These are phyloP conservation scores for Pegea sp. DNA, from an alignment of 23 tunicate species.

Conservation along the genomic window DNA sequence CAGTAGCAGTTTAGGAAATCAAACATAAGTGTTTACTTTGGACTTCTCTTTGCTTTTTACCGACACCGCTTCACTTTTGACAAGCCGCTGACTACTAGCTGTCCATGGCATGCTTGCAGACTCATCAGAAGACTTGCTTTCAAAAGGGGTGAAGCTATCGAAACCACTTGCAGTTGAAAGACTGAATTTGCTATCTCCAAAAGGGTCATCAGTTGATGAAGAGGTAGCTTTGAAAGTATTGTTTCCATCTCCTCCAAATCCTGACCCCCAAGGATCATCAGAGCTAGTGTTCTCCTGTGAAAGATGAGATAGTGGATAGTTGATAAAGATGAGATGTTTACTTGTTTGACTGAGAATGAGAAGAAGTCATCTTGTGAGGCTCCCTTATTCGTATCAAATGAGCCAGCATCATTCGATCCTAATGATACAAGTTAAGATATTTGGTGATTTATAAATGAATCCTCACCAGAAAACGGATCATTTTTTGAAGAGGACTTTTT, in stretches of 20 bases:
- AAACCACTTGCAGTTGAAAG: too few relatives aligned
- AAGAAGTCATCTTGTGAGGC: slow-evolving; percentile 5
- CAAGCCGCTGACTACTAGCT: too few relatives aligned
- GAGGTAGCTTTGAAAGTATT: neutral
- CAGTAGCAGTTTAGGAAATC: too few relatives aligned
- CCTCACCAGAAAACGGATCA: slow-evolving; percentile 43
- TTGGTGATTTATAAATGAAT: slow-evolving; percentile 37
- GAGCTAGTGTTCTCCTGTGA: slow-evolving; percentile 1
- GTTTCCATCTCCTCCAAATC: slow-evolving; percentile 26
- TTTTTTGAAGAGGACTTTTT: too few relatives aligned
- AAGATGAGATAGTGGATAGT: neutral
- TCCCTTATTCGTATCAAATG: neutral
- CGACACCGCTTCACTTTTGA: too few relatives aligned
- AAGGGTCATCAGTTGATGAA: slow-evolving; percentile 16
- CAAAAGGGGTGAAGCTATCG: too few relatives aligned
- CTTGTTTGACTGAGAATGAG: too few relatives aligned
- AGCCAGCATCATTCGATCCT: neutral
- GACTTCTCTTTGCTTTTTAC: too few relatives aligned
- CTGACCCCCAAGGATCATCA: slow-evolving; percentile 76
- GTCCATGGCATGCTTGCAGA: too few relatives aligned
- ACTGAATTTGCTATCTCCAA: slow-evolving; percentile 35
- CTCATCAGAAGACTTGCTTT: too few relatives aligned
- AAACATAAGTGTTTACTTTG: too few relatives aligned
- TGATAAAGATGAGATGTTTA: too few relatives aligned
- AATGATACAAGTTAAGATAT: neutral